Evolutionary conservation across 2,888 invertebrate genomes (phyloP).

Genomic region (Catocala sponsa): DNA sequence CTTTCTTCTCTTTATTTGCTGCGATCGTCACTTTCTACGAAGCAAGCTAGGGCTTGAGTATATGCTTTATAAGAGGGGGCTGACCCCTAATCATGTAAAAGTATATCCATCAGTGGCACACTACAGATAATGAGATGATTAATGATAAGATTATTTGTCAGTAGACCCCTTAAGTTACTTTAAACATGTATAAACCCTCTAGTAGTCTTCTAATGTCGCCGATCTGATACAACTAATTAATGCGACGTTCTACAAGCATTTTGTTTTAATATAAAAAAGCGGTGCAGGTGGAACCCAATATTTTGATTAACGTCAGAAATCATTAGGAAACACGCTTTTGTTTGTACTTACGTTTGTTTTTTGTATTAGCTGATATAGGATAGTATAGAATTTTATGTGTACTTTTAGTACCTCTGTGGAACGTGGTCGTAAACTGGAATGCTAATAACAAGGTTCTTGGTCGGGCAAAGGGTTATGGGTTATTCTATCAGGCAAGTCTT

Average conservation of each 20-base stretch:
- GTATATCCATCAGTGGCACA: not conserved
- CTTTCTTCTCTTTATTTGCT: too few species aligned
- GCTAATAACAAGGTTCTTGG: too few species aligned
- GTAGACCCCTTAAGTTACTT: not conserved
- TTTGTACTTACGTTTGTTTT: not conserved
- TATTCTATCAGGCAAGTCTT: too few species aligned
- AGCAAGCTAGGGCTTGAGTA: too few species aligned
- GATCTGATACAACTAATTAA: conserved; percentile 66
- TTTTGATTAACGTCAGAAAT: conserved; percentile 34
- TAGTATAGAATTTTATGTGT: too few species aligned
- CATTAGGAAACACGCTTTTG: conserved; percentile 18
- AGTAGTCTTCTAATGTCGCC: conserved; percentile 24
- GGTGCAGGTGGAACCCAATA: conserved; percentile 50
- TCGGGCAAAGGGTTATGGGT: too few species aligned
- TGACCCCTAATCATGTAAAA: not conserved
- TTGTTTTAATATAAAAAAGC: conserved; percentile 51
- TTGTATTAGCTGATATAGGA: not conserved
- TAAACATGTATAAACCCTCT: conserved; percentile 1
- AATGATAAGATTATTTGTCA: not conserved
- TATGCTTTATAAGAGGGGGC: too few species aligned
- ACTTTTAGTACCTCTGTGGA: too few species aligned
- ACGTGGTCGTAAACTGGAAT: too few species aligned
- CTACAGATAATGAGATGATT: not conserved
- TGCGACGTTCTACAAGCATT: conserved; percentile 61
- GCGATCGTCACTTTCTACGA: too few species aligned